These are phyloP conservation scores for Diabrotica balteata DNA, from an alignment of 2,888 invertebrate species.

Conservation along the genomic window DNA sequence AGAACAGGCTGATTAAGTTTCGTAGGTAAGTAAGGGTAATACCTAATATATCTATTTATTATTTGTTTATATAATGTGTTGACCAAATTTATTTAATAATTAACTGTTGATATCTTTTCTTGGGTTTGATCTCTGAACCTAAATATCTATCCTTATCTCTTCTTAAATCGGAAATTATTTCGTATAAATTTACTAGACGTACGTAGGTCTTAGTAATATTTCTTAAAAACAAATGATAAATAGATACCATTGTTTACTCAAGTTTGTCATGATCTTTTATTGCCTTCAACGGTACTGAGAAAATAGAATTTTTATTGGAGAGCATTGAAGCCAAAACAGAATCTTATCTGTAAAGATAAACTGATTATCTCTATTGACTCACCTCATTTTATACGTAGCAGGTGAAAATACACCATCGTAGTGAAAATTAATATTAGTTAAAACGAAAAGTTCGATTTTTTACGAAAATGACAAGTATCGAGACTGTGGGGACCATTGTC, in stretches of 20 bases:
- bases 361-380: conserved; percentile 35
- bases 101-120: too few relatives aligned
- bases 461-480: conserved; percentile 77
- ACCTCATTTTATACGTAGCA: conserved; percentile 43
- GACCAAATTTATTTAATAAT: too few relatives aligned
- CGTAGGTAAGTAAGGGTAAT: too few relatives aligned
- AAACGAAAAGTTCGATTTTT: conserved; percentile 1
- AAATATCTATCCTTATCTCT: too few relatives aligned
- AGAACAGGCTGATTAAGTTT: too few relatives aligned
- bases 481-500: conserved; percentile 81
- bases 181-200: too few relatives aligned
- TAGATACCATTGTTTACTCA: conserved; percentile 6
- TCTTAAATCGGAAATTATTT: too few relatives aligned
- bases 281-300: conserved; percentile 10
- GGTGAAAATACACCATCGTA: conserved; percentile 31
- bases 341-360: conserved; percentile 39
- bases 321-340: conserved; percentile 21
- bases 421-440: conserved; percentile 18
- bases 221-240: too few relatives aligned
- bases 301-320: conserved; percentile 12
- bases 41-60: too few relatives aligned
- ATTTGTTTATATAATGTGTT: too few relatives aligned
- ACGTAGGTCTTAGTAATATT: too few relatives aligned
- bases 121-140: too few relatives aligned
- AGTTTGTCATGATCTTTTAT: conserved; percentile 23